phyloP scores from a whole-genome alignment of 2,888 invertebrate species.

The Ornithoptera priamus region DNA sequence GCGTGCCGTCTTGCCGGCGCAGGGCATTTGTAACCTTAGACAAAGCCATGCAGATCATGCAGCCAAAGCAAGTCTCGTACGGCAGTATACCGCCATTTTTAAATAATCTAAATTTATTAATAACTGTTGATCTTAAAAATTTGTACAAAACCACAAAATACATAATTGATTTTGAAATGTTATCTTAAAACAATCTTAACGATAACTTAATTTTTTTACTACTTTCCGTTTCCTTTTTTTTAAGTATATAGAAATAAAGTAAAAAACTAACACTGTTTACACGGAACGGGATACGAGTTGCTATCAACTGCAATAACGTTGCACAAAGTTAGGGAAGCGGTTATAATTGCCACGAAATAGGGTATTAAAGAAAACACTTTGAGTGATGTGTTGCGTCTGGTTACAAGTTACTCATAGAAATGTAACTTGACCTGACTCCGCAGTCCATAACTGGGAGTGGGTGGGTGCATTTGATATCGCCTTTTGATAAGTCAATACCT shows the following conservation, averaged over 20 bases:
- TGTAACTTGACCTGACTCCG: conserved; percentile 37
- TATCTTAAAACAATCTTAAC: too few species aligned
- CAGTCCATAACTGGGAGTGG: conserved; percentile 37
- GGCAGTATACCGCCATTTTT: not conserved
- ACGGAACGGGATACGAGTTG: too few species aligned
- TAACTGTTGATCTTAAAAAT: too few species aligned
- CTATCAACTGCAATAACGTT: too few species aligned
- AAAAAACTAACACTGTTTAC: too few species aligned
- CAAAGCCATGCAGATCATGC: conserved; percentile 25
- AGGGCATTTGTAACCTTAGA: conserved; percentile 42
- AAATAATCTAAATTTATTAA: too few species aligned
- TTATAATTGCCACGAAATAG: not conserved
- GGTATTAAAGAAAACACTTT: not conserved
- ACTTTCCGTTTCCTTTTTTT: too few species aligned
- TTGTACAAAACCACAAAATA: too few species aligned
- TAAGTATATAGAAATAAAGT: too few species aligned
- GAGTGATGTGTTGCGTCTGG: conserved; percentile 18
- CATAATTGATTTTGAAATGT: too few species aligned
- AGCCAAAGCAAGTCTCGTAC: not conserved
- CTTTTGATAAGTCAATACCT: conserved; percentile 27
- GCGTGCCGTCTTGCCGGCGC: conserved; percentile 36
- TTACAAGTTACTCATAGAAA: conserved; percentile 10
- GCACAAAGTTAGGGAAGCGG: too few species aligned
- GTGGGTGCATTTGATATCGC: conserved; percentile 40
- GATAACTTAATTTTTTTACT: too few species aligned